phyloP scores from a whole-genome alignment of 2,888 invertebrate genomes.

The Cheilosia variabilis region DNA sequence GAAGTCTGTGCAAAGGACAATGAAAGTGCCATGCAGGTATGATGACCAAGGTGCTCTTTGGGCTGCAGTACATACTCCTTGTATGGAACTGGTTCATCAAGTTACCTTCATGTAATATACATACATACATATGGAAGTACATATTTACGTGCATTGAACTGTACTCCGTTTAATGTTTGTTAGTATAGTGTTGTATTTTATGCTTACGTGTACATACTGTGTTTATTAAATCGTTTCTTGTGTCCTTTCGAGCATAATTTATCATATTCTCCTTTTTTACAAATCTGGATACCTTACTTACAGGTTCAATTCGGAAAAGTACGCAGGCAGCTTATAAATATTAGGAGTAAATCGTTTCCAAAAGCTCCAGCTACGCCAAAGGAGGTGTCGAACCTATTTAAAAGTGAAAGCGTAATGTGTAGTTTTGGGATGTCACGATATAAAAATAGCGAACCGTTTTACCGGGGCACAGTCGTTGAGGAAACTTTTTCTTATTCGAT shows the following conservation, averaged over 20 bases:
- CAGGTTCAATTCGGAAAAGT: conserved; percentile 11
- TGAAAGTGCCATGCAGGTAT: conserved; percentile 12
- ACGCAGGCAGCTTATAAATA: conserved; percentile 10
- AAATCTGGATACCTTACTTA: neutral
- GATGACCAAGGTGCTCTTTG: conserved; percentile 1
- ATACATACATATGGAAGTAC: neutral
- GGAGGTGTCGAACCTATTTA: neutral
- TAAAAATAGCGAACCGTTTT: conserved; percentile 3
- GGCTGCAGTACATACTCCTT: neutral
- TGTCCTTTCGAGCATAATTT: neutral
- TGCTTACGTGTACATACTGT: conserved; percentile 2
- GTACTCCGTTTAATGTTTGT: neutral
- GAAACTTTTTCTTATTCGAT: conserved; percentile 19
- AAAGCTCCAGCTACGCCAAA: neutral
- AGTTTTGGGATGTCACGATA: neutral
- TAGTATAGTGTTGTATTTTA: neutral
- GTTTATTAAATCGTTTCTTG: conserved; percentile 14
- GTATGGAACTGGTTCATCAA: neutral
- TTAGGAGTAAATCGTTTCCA: conserved; percentile 9
- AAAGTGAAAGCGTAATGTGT: neutral
- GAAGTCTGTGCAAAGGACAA: neutral
- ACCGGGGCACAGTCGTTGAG: conserved; percentile 1
- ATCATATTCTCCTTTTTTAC: conserved; percentile 1
- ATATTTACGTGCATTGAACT: neutral
- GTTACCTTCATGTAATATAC: neutral